These are phyloP conservation scores for Caenorhabditis becei DNA, from an alignment of 2,888 invertebrate genomes.

Conservation along the genomic window DNA sequence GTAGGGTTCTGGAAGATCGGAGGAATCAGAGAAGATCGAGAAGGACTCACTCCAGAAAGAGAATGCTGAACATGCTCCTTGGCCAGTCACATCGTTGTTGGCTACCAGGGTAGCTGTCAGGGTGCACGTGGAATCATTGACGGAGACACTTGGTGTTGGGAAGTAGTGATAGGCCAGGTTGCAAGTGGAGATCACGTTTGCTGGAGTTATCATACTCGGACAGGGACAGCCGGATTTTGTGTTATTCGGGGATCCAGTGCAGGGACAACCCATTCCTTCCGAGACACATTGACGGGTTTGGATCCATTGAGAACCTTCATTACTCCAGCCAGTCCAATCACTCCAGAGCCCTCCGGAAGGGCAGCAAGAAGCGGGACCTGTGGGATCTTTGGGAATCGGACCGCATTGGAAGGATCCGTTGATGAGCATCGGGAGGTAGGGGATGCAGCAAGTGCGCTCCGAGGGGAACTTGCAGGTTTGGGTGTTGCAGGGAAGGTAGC, in stretches of 20 bases:
- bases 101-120: background rate
- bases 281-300: conserved; percentile 18
- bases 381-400: conserved; percentile 12
- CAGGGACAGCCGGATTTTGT: conserved; percentile 13
- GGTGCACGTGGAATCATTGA: background rate
- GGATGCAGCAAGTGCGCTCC: conserved; percentile 28
- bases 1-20: background rate
- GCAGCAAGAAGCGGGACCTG: conserved; percentile 18
- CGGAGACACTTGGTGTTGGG: background rate
- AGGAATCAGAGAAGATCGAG: background rate
- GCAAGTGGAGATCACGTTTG: background rate
- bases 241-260: background rate
- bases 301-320: background rate
- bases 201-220: background rate
- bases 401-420: conserved; percentile 26
- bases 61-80: background rate
- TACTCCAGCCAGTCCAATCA: conserved; percentile 27
- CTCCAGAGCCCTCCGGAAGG: conserved; percentile 28
- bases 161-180: background rate
- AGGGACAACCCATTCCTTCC: conserved; percentile 4
- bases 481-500: conserved; percentile 22
- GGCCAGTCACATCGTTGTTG: background rate
- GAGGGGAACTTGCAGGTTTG: conserved; percentile 24
- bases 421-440: conserved; percentile 27
- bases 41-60: background rate